Evolutionary conservation across 2,113 vertebrate genomes (phyloP), one percentile per base, ranked within the genome.

Genomic region (Gallinago media): DNA sequence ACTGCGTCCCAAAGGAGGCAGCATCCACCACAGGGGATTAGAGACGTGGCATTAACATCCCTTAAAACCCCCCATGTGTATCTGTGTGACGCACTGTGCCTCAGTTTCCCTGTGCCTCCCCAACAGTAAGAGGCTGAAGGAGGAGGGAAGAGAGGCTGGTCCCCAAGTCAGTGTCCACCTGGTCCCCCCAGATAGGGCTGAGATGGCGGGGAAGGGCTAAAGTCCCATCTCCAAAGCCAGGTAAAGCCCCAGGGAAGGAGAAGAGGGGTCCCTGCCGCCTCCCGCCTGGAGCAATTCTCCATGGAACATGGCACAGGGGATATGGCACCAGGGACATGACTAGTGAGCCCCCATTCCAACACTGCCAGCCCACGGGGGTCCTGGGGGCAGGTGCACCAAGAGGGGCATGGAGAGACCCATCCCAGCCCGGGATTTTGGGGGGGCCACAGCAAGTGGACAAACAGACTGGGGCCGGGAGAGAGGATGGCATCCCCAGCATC

Each of bases 41-140:
- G 27, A 85, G 15, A 9, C 3, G 31, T 38, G 17, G 11, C 19
- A 11, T 15, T 65, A 47, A 55, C 10, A 22, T 44, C 17, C 40
- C 72, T n/a, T 27, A 49, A 68, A 56, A 7, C 1, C 3, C 3
- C 3, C 26, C 0, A 0, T 1, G 5, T 44, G 25, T 16, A 29
- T 16, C 42, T n/a, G 7, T 15, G 29, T 58, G 23, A 42, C 2
- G 2, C 34, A 3, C 16, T 0, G 11, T 80, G 76, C 83, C 93
- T 94, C 75, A 25, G 88, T 89, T 95, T 94, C 79, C 86, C 72
- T 34, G 26, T 1, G 0, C 23, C 13, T 85, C 31, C 34, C 20
- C 17, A 70, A 22, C 47, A 29, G 61, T 15, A 26, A 19, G 62
- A 72, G 34, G 52, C 23, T 55, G 52, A 75, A 66, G 26, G 2